These are phyloP conservation scores for Nothobranchius kuhntae DNA, from an alignment of 2,113 vertebrate species.

Conservation along the genomic window DNA sequence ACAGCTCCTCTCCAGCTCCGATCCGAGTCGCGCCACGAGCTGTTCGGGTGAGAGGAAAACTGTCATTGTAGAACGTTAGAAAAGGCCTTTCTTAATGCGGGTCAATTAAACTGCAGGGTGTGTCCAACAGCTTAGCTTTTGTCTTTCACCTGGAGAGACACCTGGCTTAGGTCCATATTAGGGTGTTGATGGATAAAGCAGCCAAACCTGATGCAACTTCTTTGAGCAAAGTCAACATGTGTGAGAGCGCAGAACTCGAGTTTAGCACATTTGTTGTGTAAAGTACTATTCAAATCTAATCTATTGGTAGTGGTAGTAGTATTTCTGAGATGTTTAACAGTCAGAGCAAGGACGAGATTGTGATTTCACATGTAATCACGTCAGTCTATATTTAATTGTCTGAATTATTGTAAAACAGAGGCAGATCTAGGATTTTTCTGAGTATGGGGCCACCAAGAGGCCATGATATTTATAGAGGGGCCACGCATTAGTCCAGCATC, in stretches of 20 bases:
- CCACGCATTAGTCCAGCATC: no score
- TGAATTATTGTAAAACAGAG: no score
- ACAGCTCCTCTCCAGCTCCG: no score
- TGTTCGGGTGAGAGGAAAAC: not conserved
- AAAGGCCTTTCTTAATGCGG: conserved; percentile 8
- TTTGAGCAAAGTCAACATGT: conserved; percentile 5
- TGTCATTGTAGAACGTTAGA: not conserved
- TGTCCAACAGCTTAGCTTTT: conserved; percentile 6
- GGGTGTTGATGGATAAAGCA: conserved; percentile 10
- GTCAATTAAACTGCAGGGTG: conserved; percentile 2
- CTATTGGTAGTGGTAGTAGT: no score
- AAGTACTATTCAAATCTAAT: no score
- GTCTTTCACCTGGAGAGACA: not conserved
- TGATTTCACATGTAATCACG: not conserved
- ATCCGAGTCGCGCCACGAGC: no score
- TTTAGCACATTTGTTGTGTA: no score
- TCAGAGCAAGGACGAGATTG: not conserved
- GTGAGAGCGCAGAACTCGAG: not conserved
- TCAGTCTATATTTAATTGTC: no score
- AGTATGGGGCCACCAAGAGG: no score
- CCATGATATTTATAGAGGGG: no score
- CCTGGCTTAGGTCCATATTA: not conserved
- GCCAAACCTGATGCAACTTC: conserved; percentile 38
- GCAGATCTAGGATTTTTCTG: no score
- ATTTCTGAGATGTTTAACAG: not conserved